A percentile compares a stretch with the other conserved stretches of the same genome.
phyloP scores from a whole-genome alignment of 2,113 vertebrate species.

The Phocoena sinus region DNA sequence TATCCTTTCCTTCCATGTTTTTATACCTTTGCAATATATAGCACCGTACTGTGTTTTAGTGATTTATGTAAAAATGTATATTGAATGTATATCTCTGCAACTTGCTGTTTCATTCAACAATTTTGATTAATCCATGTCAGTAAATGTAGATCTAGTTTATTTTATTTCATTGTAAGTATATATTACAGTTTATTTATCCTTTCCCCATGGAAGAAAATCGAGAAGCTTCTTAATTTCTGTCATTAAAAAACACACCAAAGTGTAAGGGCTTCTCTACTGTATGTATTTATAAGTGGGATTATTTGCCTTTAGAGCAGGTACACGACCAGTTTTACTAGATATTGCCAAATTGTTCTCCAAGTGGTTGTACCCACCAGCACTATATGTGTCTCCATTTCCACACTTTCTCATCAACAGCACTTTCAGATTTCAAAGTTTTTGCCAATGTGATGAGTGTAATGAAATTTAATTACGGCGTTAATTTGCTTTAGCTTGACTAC shows the following conservation, averaged over 20 bases:
- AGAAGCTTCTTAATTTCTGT: not conserved
- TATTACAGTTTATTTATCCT: not conserved
- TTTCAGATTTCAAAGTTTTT: slow-evolving; percentile 25
- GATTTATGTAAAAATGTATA: not conserved
- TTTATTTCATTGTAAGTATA: not conserved
- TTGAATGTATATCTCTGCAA: not conserved
- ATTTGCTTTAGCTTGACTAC: not conserved
- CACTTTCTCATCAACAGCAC: not conserved
- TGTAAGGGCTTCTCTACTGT: not conserved
- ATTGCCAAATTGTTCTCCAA: not conserved
- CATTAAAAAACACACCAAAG: not conserved
- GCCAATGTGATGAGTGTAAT: not conserved
- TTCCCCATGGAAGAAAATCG: not conserved
- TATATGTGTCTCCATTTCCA: not conserved
- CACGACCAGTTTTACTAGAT: not conserved
- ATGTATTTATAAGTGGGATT: not conserved
- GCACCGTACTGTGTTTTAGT: not conserved
- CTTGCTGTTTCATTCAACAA: not conserved
- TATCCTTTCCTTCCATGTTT: not conserved
- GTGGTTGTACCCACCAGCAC: not conserved
- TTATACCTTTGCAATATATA: not conserved
- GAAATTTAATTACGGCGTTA: not conserved
- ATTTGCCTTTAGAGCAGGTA: not conserved
- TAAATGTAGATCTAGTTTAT: not conserved
- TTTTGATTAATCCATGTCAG: not conserved